phyloP scores from a whole-genome alignment of 1,140 invertebrate genomes.

The Dreissena rostriformis region DNA sequence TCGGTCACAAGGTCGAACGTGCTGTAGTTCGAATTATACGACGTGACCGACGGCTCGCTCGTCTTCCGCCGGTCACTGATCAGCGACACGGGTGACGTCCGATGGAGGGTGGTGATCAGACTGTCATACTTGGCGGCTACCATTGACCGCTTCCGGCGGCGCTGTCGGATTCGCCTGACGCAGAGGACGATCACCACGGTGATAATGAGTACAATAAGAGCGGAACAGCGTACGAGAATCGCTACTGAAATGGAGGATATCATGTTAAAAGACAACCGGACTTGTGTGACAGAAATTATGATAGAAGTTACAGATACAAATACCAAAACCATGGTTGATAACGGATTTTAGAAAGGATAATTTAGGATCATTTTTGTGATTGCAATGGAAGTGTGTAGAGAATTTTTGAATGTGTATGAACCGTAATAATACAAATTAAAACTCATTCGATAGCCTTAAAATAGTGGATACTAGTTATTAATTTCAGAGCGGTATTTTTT shows the following conservation, averaged over 20 bases:
- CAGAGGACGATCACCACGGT: slow-evolving; percentile 4
- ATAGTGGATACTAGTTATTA: too few species aligned
- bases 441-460: too few species aligned
- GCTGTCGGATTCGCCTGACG: neutral
- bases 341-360: too few species aligned
- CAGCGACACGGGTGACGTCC: slow-evolving; percentile 24
- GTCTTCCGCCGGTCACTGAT: slow-evolving; percentile 24
- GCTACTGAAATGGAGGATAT: slow-evolving; percentile 11
- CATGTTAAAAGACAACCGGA: too few species aligned
- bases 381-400: too few species aligned
- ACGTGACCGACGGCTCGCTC: neutral
- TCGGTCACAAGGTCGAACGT: slow-evolving; percentile 10
- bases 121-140: slow-evolving; percentile 23
- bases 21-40: slow-evolving; percentile 34
- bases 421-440: too few species aligned
- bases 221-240: neutral
- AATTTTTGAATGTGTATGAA: too few species aligned
- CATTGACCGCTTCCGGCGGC: neutral
- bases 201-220: neutral
- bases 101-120: slow-evolving; percentile 15
- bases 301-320: too few species aligned
- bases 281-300: too few species aligned
- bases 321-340: too few species aligned
- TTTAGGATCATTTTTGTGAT: too few species aligned
- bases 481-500: too few species aligned